phyloP scores from a whole-genome alignment of 2,113 vertebrate genomes.

The Odontesthes bonariensis region DNA sequence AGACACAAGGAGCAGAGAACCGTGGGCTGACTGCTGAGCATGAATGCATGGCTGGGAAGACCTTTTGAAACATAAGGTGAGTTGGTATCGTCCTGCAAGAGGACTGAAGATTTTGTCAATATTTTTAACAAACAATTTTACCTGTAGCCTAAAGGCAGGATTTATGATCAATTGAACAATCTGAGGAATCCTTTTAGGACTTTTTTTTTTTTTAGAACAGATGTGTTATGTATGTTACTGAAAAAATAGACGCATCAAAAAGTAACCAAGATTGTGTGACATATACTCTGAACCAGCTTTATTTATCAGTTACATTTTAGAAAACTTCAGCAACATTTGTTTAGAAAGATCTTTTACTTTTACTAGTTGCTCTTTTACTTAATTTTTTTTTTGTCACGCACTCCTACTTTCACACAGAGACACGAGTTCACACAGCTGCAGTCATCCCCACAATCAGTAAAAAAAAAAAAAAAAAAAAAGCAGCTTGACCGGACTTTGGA shows the following conservation, averaged over 20 bases:
- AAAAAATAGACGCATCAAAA: not conserved
- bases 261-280: not conserved
- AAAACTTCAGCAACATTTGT: not conserved
- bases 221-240: too few relatives aligned
- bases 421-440: conserved; percentile 49
- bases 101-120: not conserved
- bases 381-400: not conserved
- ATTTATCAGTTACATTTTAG: not conserved
- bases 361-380: conserved; percentile 4
- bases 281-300: not conserved
- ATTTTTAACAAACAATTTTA: not conserved
- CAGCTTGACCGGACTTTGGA: conserved; percentile 39
- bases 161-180: not conserved
- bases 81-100: conserved; percentile 11
- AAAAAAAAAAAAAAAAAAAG: conserved; percentile 4
- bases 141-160: too few relatives aligned
- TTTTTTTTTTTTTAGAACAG: not conserved
- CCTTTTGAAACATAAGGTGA: conserved; percentile 42
- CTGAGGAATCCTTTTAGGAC: not conserved
- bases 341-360: not conserved
- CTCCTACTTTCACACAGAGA: not conserved
- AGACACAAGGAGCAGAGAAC: conserved; percentile 28
- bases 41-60: conserved; percentile 11
- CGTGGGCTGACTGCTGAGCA: not conserved
- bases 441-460: conserved; percentile 50